phyloP scores from a whole-genome alignment of 1,140 invertebrate species.

The Drosophila littoralis region DNA sequence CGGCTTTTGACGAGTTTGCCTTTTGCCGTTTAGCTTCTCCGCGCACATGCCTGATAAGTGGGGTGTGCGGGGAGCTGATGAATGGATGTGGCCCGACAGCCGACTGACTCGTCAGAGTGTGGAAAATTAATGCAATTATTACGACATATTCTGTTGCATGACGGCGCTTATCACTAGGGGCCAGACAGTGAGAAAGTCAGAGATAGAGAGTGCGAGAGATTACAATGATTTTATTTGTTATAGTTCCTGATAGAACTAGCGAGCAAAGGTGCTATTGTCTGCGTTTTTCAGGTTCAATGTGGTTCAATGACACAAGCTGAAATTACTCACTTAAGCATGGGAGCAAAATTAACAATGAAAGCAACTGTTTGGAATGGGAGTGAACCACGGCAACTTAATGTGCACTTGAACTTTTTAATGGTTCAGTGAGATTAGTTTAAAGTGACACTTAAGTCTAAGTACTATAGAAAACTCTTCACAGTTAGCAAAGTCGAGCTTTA shows the following conservation, averaged over 20 bases:
- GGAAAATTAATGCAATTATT: slow-evolving; percentile 62
- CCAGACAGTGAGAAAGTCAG: background rate
- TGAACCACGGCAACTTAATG: background rate
- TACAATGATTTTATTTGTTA: slow-evolving; percentile 18
- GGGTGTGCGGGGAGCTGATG: background rate
- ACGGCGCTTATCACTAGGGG: slow-evolving; percentile 46
- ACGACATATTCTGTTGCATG: slow-evolving; percentile 46
- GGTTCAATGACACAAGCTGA: slow-evolving; percentile 10
- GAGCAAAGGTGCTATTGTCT: slow-evolving; percentile 2
- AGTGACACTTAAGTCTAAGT: background rate
- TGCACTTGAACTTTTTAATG: background rate
- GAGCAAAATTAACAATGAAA: background rate
- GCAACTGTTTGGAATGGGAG: background rate
- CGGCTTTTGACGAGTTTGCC: background rate
- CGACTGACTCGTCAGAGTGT: slow-evolving; percentile 1
- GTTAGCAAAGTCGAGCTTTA: too few relatives aligned
- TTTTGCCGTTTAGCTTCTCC: slow-evolving; percentile 21
- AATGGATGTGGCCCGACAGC: background rate
- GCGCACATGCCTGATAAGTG: slow-evolving; percentile 48
- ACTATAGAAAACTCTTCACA: background rate
- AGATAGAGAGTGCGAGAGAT: background rate
- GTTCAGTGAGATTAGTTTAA: background rate
- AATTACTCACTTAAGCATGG: background rate
- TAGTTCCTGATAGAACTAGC: background rate
- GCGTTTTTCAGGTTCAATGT: background rate